Conservation (phyloP, 2,888 invertebrate species). For the Idaea aversata region DNA sequence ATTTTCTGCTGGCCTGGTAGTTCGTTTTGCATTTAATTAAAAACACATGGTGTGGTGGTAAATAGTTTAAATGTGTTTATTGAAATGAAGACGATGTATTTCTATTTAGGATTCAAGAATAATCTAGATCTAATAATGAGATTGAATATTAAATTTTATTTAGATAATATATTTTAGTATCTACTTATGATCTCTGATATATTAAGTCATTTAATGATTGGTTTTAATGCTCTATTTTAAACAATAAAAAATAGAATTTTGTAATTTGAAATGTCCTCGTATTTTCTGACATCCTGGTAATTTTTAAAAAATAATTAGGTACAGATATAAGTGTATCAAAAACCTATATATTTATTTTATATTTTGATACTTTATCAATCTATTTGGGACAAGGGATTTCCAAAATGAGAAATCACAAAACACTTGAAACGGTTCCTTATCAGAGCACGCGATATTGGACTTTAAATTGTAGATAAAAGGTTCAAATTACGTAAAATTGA, state of each 20-base stretch:
- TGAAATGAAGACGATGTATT: conserved; percentile 13
- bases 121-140: neutral
- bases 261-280: too few relatives aligned
- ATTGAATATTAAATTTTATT: neutral
- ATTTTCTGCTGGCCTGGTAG: conserved; percentile 33
- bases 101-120: neutral
- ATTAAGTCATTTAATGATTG: too few relatives aligned
- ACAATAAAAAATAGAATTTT: too few relatives aligned
- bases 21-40: conserved; percentile 33
- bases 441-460: conserved; percentile 9
- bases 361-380: neutral
- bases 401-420: conserved; percentile 13
- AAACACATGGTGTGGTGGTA: conserved; percentile 17
- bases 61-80: conserved; percentile 25
- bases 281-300: neutral
- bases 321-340: neutral
- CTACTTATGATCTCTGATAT: too few relatives aligned
- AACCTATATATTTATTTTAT: neutral
- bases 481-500: conserved; percentile 15
- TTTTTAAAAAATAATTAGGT: neutral
- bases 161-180: neutral
- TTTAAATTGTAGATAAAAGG: conserved; percentile 16
- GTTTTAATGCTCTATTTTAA: too few relatives aligned
- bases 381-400: neutral
- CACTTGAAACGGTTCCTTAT: conserved; percentile 19